A percentile compares a stretch with the other conserved stretches of the same genome.
phyloP scores from a whole-genome alignment of 2,888 invertebrate genomes.

The Melieria picta region DNA sequence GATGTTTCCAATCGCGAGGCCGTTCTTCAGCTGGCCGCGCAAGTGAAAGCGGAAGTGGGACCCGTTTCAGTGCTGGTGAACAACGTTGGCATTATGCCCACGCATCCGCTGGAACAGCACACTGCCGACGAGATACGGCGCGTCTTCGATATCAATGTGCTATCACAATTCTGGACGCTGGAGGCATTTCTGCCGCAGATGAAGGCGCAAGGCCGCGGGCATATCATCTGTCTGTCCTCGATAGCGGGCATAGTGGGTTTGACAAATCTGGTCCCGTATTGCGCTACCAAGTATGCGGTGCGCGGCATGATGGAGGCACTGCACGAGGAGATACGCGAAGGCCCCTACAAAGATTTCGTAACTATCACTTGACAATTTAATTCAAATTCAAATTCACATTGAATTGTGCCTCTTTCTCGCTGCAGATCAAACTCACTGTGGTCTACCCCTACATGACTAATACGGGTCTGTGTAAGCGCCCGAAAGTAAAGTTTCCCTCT shows the following conservation, averaged over 20 bases:
- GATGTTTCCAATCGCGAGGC: conserved; percentile 79
- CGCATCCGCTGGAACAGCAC: conserved; percentile 75
- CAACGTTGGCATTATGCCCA: conserved; percentile 90
- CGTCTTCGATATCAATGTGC: conserved; percentile 79
- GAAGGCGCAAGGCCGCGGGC: conserved; percentile 79
- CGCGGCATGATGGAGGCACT: conserved; percentile 87
- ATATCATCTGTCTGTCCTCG: conserved; percentile 80
- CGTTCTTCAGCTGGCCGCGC: conserved; percentile 73
- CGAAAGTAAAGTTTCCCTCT: conserved; percentile 77
- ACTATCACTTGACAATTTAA: conserved; percentile 3
- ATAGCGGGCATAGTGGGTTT: conserved; percentile 80
- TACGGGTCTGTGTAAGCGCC: conserved; percentile 84
- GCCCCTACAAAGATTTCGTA: conserved; percentile 59
- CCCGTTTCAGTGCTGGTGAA: conserved; percentile 82
- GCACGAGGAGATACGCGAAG: conserved; percentile 77
- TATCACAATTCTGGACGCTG: conserved; percentile 81
- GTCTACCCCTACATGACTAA: conserved; percentile 90
- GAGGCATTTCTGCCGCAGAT: conserved; percentile 82
- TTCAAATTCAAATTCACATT: neutral
- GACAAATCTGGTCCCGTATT: conserved; percentile 82
- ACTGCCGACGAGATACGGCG: conserved; percentile 75
- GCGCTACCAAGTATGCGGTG: conserved; percentile 83
- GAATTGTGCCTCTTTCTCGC: conserved; percentile 4
- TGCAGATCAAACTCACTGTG: conserved; percentile 79
- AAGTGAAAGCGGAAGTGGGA: conserved; percentile 77